A percentile compares a stretch with the other conserved stretches of the same genome.
phyloP scores from a whole-genome alignment of 2,888 invertebrate genomes.

The Pristionchus fissidentatus region DNA sequence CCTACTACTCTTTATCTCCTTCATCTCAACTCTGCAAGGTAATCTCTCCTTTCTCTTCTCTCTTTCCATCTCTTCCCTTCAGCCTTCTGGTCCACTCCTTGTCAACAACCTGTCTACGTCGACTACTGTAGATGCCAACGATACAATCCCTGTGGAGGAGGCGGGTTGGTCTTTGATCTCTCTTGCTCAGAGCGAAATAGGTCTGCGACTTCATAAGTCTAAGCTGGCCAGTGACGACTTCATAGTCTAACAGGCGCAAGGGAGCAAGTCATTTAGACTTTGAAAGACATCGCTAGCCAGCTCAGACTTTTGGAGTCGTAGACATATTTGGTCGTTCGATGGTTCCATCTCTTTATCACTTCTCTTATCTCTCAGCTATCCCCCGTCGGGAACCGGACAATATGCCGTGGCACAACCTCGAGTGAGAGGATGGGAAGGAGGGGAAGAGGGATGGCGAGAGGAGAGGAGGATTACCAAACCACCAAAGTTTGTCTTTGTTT shows the following conservation, averaged over 20 bases:
- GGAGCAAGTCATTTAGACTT: too few species aligned
- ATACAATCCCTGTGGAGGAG: neutral
- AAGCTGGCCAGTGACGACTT: too few species aligned
- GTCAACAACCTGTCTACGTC: neutral
- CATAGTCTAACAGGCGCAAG: too few species aligned
- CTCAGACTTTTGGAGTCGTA: too few species aligned
- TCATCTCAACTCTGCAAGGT: neutral
- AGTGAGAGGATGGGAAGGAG: neutral
- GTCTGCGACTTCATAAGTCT: constrained; percentile 31
- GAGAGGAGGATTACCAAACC: neutral
- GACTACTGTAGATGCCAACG: neutral
- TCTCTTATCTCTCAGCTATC: constrained; percentile 24
- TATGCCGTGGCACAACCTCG: constrained; percentile 9
- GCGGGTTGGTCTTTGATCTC: constrained; percentile 26
- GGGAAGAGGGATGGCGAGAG: constrained; percentile 20
- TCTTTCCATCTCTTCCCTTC: neutral
- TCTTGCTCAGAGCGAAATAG: too few species aligned
- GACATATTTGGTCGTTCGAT: too few species aligned
- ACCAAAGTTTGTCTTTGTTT: constrained; percentile 31
- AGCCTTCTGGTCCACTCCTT: constrained; percentile 14
- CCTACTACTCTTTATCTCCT: constrained; percentile 26
- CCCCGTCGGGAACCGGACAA: constrained; percentile 9
- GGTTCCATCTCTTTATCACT: constrained; percentile 13
- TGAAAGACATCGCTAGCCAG: too few species aligned
- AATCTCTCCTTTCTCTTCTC: neutral